Base-by-base conservation (phyloP, 2,113 vertebrate species). In the Halcyon senegalensis region DNA sequence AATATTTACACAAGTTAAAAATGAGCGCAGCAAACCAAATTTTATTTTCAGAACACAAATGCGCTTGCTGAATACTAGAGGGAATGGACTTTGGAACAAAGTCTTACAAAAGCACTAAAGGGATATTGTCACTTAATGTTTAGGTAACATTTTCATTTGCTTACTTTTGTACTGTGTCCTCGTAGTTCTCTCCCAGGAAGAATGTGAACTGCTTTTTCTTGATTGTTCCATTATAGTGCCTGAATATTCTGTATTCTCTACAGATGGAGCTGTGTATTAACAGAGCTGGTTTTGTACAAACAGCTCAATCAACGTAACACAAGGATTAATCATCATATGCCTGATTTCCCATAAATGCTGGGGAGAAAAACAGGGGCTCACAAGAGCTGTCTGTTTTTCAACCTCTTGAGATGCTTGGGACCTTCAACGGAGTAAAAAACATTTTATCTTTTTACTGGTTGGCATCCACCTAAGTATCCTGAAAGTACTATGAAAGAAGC, bases 1-100 rank as follows among this genome's bases (percentile, higher is more conserved):
- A 97, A 93, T 91, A 97, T 72, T 92, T 96, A 81, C 88, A 28
- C 72, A 46, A 91, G 88, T 75, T 94, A 96, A 95, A 97, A 94
- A 90, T 41, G 31, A 93, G 43, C 3, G 6, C 7, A 69, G 79
- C 37, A 80, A 94, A 41, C 59, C 39, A 67, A 74, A 91, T 94
- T 92, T 81, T 93, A 78, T 67, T 92, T 93, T 90, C 76, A 74
- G 84, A 94, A 91, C 53, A 92, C 16, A 58, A 81, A 78, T 72
- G 84, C 67, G 68, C 53, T 94, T 55, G 24, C 58, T 76, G 66
- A 48, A 35, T 5, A 18, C 66, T 43, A 31, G 20, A 31, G 55
- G 74, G 33, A 68, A 37, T 0, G 0, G 16, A 69, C 66, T 93
- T 96, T 60, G 72, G 28, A 78, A 84, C 24, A 18, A 66, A 80